Percentiles rank a stretch among this genome's conserved stretches.
phyloP scores from a whole-genome alignment of 2,888 invertebrate genomes.

The Eurytoma californica region DNA sequence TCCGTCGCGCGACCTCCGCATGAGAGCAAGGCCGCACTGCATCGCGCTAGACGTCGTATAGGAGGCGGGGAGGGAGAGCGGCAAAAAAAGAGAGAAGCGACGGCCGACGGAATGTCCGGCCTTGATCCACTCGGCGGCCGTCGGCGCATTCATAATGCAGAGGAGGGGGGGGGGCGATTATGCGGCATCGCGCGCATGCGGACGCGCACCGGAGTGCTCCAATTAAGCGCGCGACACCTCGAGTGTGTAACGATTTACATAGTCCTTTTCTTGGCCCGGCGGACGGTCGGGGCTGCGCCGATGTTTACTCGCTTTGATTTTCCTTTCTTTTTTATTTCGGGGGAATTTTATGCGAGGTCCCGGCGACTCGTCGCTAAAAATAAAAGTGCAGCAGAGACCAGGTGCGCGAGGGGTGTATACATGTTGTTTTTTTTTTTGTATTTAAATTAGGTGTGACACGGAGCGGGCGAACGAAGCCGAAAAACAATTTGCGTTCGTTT shows the following conservation, averaged over 20 bases:
- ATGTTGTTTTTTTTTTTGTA: too few species aligned
- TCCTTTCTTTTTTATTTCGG: too few species aligned
- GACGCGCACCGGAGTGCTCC: constrained; percentile 4
- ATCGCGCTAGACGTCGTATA: neutral
- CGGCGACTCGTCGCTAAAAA: too few species aligned
- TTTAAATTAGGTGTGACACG: too few species aligned
- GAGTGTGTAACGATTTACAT: neutral
- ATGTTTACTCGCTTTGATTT: too few species aligned
- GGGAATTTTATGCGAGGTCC: too few species aligned
- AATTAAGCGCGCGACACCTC: constrained; percentile 23
- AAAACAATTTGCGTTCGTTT: too few species aligned
- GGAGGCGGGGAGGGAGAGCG: neutral
- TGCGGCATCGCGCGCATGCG: constrained; percentile 9
- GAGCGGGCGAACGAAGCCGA: too few species aligned
- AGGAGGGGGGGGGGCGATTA: neutral
- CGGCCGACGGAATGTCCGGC: constrained; percentile 35
- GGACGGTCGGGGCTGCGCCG: too few species aligned
- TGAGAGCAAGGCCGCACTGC: constrained; percentile 4
- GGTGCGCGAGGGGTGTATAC: too few species aligned
- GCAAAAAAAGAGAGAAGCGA: constrained; percentile 3
- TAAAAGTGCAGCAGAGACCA: too few species aligned
- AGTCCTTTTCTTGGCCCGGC: too few species aligned
- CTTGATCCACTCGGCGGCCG: constrained; percentile 46
- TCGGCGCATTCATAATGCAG: constrained; percentile 33
- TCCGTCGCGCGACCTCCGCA: constrained; percentile 17